Evolutionary conservation across 2,797 vertebrate genomes (phyloP).

Genomic region (Sarcophilus harrisii): DNA sequence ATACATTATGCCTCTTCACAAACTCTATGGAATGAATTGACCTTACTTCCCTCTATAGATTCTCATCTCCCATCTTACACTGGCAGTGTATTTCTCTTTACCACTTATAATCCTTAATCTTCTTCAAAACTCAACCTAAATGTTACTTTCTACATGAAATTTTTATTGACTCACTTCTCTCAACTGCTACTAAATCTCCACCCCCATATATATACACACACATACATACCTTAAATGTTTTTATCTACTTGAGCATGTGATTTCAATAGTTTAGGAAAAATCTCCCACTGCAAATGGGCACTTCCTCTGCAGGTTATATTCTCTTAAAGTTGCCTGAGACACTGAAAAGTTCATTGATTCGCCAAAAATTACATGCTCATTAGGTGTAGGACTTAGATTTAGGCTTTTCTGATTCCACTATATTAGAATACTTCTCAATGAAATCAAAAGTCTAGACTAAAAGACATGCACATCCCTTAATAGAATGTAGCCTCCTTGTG

Average conservation of each 20-base stretch:
- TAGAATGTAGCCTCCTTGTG: neutral
- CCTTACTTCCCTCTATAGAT: neutral
- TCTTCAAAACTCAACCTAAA: neutral
- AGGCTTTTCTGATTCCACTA: neutral
- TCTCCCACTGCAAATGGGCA: neutral
- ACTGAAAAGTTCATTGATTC: neutral
- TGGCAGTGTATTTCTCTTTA: no score
- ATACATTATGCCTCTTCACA: neutral
- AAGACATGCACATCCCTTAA: neutral
- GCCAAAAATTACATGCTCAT: neutral
- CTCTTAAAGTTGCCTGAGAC: neutral
- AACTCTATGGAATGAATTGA: neutral
- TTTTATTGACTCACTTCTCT: neutral
- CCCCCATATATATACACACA: no score
- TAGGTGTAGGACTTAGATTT: neutral
- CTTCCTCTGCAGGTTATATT: neutral
- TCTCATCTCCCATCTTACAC: no score
- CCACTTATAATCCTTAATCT: no score
- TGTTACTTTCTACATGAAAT: neutral
- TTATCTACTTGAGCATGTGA: neutral
- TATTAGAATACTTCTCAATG: neutral
- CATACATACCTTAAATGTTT: neutral
- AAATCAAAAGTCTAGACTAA: neutral
- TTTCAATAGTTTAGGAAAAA: neutral
- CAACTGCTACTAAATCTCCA: neutral